Evolutionary conservation across 2,797 vertebrate species (phyloP).

Genomic region (Onychomys arenicola): DNA sequence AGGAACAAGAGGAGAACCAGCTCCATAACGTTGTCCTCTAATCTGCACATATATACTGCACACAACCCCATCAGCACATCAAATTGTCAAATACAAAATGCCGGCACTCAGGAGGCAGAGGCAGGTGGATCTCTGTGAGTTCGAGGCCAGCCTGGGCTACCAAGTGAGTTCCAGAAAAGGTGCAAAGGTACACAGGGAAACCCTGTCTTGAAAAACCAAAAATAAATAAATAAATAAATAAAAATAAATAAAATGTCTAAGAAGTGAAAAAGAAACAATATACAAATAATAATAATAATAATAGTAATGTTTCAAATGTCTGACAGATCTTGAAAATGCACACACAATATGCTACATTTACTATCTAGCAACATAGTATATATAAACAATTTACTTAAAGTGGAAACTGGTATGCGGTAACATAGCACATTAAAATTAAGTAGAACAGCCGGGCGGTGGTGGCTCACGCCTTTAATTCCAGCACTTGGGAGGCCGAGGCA

Average conservation of each 20-base stretch:
- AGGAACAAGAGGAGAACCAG: not conserved
- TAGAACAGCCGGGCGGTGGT: too few relatives aligned
- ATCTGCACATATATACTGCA: not conserved
- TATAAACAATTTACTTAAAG: conserved; percentile 64
- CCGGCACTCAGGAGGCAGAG: too few relatives aligned
- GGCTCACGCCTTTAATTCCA: too few relatives aligned
- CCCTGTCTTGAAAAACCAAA: too few relatives aligned
- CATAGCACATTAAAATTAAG: conserved; percentile 56
- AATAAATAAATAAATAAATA: too few relatives aligned
- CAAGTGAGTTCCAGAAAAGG: too few relatives aligned
- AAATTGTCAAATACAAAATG: not conserved
- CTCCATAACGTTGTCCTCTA: not conserved
- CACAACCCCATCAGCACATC: not conserved
- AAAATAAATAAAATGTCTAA: not conserved
- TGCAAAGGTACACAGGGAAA: too few relatives aligned
- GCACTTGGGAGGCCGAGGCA: too few relatives aligned
- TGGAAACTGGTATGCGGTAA: conserved; percentile 55
- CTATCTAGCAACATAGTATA: not conserved
- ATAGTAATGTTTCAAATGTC: not conserved
- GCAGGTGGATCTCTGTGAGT: too few relatives aligned
- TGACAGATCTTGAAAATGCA: not conserved
- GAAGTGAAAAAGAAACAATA: not conserved
- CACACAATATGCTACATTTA: not conserved
- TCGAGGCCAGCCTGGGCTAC: too few relatives aligned
- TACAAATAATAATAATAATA: not conserved